Evolutionary conservation across 2,797 vertebrate genomes (phyloP), one percentile per base, ranked within the genome.

Genomic region (Neomorphus geoffroyi): DNA sequence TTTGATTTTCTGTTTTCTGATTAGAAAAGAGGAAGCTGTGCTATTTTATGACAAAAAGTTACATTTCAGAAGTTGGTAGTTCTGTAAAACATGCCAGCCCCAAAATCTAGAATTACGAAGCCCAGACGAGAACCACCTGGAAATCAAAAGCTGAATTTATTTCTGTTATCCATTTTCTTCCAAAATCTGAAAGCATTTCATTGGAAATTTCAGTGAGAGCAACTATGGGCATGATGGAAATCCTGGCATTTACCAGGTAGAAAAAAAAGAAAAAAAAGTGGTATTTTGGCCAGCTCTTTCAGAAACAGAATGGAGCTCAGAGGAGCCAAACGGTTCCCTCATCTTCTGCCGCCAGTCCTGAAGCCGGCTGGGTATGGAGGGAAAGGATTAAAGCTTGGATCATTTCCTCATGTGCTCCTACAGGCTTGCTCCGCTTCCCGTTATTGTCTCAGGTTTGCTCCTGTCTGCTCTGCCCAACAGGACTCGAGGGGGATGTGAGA

Each of bases 1-100:
- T 80, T 94, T 90, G 57, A 88, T 93, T 89, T 96, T 93, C 94
- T 57, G 1, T 88, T 91, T 92, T 95, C 58, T 90, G 90, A 93
- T 93, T 91, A 91, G 80, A 80, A 83, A 92, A 92, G 75, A 90
- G 92, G 94, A 96, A 96, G 75, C 75, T 28, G 57, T 8, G 1
- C 82, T 89, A 56, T 88, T 96, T 95, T 95, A 78, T 60, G 15
- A 89, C 46, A 71, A 86, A 89, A 93, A 88, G 56, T 82, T 86
- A 62, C 64, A 53, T 92, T 94, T 89, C 60, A 89, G 86, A 86
- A 80, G 65, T 57, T 87, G 89, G 79, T 67, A n/a, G 81, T 73
- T 89, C 92, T 87, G 57, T 71, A 86, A 93, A 95, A 83, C 50
- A 78, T 3, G 22, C 9, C 58, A 43, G 35, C 56, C 46, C 46